Percentiles rank a stretch among this genome's conserved stretches.
These are phyloP conservation scores for Ecliptopera silaceata DNA, from an alignment of 2,888 invertebrate species.

Conservation along the genomic window DNA sequence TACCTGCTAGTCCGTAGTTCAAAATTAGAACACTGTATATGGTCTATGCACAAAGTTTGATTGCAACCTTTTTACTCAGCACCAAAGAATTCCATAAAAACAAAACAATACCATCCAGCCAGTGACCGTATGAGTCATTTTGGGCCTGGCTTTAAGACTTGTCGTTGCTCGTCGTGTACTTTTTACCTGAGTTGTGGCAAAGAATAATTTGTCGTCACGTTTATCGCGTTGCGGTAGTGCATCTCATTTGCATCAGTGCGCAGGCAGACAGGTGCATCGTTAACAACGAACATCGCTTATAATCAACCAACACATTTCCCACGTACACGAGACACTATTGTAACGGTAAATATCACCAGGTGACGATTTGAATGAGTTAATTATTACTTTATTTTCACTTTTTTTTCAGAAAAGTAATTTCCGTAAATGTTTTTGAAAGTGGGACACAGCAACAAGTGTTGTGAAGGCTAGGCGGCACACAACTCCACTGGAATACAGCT, in stretches of 20 bases:
- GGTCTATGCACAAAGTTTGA: conserved; percentile 6
- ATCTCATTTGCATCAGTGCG: conserved; percentile 65
- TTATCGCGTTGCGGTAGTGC: conserved; percentile 44
- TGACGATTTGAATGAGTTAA: conserved; percentile 47
- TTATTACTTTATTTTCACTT: conserved; percentile 66
- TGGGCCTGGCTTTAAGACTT: conserved; percentile 59
- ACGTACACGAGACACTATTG: conserved; percentile 51
- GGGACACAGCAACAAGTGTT: conserved; percentile 65
- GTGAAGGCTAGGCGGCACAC: conserved; percentile 34
- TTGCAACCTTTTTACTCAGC: conserved; percentile 61
- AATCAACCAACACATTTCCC: conserved; percentile 53
- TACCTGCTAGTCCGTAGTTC: conserved; percentile 36
- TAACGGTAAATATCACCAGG: conserved; percentile 71
- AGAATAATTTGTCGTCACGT: conserved; percentile 45
- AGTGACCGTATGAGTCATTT: conserved; percentile 77
- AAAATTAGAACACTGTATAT: conserved; percentile 37
- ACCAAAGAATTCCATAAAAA: conserved; percentile 66
- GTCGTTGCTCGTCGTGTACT: conserved; percentile 28
- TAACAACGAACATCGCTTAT: conserved; percentile 66
- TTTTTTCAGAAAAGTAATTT: conserved; percentile 69
- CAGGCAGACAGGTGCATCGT: conserved; percentile 70
- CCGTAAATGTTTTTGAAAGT: conserved; percentile 67
- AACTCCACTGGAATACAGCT: conserved; percentile 44
- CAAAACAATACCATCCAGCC: conserved; percentile 72
- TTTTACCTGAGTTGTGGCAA: too few species aligned